Evolutionary conservation across 2,797 vertebrate genomes (phyloP), one percentile per base, ranked within the genome.

Genomic region (Siniperca obscura): DNA sequence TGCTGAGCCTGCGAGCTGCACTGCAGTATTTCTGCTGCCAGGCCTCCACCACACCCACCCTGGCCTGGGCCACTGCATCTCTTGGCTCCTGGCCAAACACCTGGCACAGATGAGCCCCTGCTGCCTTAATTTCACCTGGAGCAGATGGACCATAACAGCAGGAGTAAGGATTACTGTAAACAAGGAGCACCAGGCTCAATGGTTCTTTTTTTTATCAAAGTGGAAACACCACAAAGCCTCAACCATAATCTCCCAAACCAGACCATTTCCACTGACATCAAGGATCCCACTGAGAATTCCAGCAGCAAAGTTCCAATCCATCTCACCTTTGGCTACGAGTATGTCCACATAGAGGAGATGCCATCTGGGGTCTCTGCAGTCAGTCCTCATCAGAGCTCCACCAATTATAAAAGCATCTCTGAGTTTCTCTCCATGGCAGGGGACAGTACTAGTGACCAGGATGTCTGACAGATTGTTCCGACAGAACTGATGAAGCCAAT

Each of bases 301-400:
- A 52, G 17, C 40, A 44, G 34, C 34, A 55, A 72, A 42, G 27
- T 44, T 46, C 25, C 0, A 53, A 10, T 80, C 30, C 30, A 30
- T 30, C 94, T 86, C 88, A 99, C 98, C 98, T 90, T 90, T 91
- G 7, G 95, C 95, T 36, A 96, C 91, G 36, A 98, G 90, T 60
- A 91, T 91, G 71, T 99, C 98, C 1, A 94, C 88, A 38, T 96
- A 96, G 46, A 99, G 94, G 44, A 97, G 83, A 84, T 96, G 96
- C 90, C 96, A 95, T 5, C 90, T 94, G 22, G 93, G 91, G 59
- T 95, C 94, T 79, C 86, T 87, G 67, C 74, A 88, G 73, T 97
- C 91, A 1, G 96, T 95, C 82, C 91, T 94, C 90, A 95, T 87
- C 75, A 99, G 93, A 0, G 95, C 91, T 82, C 94, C 90, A 66